Conservation (phyloP, 64 coral and sea anemone species). For the Montipora sp. region DNA sequence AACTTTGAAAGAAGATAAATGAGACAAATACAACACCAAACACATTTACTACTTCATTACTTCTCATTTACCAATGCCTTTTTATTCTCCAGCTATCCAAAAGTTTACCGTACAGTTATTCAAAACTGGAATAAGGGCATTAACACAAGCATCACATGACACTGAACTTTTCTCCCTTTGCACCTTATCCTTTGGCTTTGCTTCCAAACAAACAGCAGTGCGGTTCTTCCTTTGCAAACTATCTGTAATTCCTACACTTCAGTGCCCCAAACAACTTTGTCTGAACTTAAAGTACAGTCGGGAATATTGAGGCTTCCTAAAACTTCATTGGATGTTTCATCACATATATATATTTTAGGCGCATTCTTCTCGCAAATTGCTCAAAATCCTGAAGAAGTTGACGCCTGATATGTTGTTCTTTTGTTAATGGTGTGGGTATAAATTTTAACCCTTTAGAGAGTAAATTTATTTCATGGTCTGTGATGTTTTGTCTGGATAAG, state of each 20-base stretch:
- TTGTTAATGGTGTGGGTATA: too few species aligned
- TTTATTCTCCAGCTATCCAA: background rate
- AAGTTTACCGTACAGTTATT: background rate
- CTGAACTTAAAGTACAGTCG: background rate
- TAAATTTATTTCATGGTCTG: too few species aligned
- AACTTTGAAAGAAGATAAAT: background rate
- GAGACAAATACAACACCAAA: background rate
- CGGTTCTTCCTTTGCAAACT: background rate
- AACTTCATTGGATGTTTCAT: background rate
- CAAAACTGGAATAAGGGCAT: background rate
- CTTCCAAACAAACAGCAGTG: background rate
- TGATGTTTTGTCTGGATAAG: too few species aligned
- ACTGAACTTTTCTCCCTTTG: background rate
- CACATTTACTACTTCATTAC: background rate
- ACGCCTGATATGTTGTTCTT: too few species aligned
- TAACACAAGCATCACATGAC: background rate
- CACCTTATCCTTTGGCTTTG: background rate
- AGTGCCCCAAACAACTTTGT: background rate
- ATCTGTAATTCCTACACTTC: background rate
- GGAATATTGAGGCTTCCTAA: background rate
- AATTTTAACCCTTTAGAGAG: too few species aligned
- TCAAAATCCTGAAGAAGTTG: too few species aligned
- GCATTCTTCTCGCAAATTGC: too few species aligned
- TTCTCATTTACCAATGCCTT: background rate
- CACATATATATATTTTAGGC: too few species aligned